Evolutionary conservation across 2,888 invertebrate genomes (phyloP).

Genomic region (Ophonus ardosiacus): DNA sequence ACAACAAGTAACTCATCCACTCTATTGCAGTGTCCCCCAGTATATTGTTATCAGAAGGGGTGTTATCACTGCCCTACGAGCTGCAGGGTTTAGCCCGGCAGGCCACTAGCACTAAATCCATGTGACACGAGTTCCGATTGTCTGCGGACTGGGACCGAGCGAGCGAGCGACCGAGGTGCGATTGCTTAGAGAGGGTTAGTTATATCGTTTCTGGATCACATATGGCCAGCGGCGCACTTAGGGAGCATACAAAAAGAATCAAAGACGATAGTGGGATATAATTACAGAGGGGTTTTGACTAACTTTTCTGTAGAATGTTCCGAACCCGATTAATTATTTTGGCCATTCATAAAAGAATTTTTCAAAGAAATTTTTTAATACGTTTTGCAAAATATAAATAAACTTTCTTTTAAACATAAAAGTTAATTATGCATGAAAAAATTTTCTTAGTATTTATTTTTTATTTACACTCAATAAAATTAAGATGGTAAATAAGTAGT

Average conservation of each 20-base stretch:
- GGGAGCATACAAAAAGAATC: not conserved
- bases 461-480: too few species aligned
- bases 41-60: constrained; percentile 40
- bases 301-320: too few species aligned
- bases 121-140: constrained; percentile 62
- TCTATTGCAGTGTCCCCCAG: too few species aligned
- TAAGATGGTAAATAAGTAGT: too few species aligned
- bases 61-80: constrained; percentile 42
- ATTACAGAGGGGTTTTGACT: not conserved
- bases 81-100: constrained; percentile 50
- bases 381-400: too few species aligned
- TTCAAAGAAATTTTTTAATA: too few species aligned
- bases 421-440: too few species aligned
- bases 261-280: not conserved
- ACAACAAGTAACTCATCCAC: too few species aligned
- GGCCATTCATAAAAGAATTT: too few species aligned
- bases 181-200: constrained; percentile 32
- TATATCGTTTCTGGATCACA: not conserved
- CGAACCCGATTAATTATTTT: too few species aligned
- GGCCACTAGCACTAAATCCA: constrained; percentile 60
- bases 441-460: too few species aligned
- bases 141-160: constrained; percentile 42
- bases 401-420: too few species aligned
- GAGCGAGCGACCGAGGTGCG: constrained; percentile 21
- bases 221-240: not conserved